Conservation (phyloP, 1,140 invertebrate species). For the Hyposmocoma kahamanoa region DNA sequence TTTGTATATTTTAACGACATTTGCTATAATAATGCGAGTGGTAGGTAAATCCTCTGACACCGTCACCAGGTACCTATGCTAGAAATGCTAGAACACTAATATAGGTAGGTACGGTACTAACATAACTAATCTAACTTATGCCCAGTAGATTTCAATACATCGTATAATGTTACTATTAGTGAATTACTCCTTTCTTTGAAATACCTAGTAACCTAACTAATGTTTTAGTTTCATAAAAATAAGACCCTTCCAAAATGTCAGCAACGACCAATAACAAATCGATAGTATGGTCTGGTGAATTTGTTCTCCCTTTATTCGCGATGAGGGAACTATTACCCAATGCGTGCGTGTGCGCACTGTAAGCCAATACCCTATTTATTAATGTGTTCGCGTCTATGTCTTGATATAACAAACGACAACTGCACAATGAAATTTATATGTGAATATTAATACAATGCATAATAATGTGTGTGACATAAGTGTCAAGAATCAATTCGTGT, state of each 20-base stretch:
- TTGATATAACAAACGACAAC: slow-evolving; percentile 51
- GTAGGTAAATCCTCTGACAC: too few relatives aligned
- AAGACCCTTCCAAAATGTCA: slow-evolving; percentile 31
- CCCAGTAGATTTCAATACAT: too few relatives aligned
- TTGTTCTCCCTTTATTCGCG: slow-evolving; percentile 34
- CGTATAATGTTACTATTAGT: too few relatives aligned
- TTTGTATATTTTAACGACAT: too few relatives aligned
- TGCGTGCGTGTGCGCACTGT: slow-evolving; percentile 36
- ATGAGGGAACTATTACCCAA: slow-evolving; percentile 28
- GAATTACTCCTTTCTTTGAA: too few relatives aligned
- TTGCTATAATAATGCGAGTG: too few relatives aligned
- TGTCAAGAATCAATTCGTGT: slow-evolving; percentile 29
- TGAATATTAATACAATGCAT: slow-evolving; percentile 32
- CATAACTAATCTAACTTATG: too few relatives aligned
- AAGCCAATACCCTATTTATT: slow-evolving; percentile 29
- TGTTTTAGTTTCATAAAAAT: slow-evolving; percentile 10
- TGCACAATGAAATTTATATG: slow-evolving; percentile 29
- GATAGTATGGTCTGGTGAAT: slow-evolving; percentile 26
- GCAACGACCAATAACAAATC: slow-evolving; percentile 30
- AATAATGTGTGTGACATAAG: slow-evolving; percentile 35
- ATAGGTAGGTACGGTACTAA: too few relatives aligned
- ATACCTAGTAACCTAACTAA: too few relatives aligned
- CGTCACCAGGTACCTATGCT: too few relatives aligned
- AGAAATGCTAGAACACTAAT: too few relatives aligned
- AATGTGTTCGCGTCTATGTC: slow-evolving; percentile 35